Conservation (phyloP, 2,888 invertebrate genomes). For the Drosophila nr. fundita region DNA sequence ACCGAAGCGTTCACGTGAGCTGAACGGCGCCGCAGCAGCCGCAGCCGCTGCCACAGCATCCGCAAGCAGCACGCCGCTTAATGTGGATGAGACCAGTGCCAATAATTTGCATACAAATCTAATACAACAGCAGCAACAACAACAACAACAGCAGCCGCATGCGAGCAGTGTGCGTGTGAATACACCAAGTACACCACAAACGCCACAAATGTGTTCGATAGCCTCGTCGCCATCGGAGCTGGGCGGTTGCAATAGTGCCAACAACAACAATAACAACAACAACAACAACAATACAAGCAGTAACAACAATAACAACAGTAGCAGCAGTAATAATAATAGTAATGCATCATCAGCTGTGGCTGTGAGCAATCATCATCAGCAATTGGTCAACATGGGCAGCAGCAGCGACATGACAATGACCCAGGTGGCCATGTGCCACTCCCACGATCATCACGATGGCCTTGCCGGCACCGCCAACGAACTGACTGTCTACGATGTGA, state of each 20-base stretch:
- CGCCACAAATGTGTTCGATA: constrained; percentile 85
- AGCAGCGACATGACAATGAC: constrained; percentile 58
- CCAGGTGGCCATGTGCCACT: constrained; percentile 70
- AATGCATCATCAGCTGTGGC: constrained; percentile 73
- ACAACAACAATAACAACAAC: constrained; percentile 69
- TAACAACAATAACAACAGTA: constrained; percentile 63
- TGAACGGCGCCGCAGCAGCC: constrained; percentile 85
- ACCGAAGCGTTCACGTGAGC: constrained; percentile 95
- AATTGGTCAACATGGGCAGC: constrained; percentile 67
- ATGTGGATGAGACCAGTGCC: constrained; percentile 70
- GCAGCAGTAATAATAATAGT: constrained; percentile 64
- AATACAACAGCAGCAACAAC: constrained; percentile 55
- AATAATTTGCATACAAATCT: constrained; percentile 65
- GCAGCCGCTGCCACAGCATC: constrained; percentile 50
- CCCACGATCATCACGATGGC: constrained; percentile 66
- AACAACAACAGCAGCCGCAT: constrained; percentile 71
- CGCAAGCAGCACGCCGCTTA: constrained; percentile 58
- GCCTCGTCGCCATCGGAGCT: constrained; percentile 84
- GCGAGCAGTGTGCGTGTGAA: constrained; percentile 83
- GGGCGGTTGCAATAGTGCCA: constrained; percentile 83
- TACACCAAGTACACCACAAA: constrained; percentile 86
- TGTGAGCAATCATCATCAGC: constrained; percentile 68
- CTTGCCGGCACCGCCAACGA: constrained; percentile 86
- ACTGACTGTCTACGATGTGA: constrained; percentile 91
- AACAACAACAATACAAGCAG: constrained; percentile 26